A percentile compares a stretch with the other conserved stretches of the same genome.
Conservation (phyloP, 2,888 invertebrate species). For the Iselma pallidipennis region DNA sequence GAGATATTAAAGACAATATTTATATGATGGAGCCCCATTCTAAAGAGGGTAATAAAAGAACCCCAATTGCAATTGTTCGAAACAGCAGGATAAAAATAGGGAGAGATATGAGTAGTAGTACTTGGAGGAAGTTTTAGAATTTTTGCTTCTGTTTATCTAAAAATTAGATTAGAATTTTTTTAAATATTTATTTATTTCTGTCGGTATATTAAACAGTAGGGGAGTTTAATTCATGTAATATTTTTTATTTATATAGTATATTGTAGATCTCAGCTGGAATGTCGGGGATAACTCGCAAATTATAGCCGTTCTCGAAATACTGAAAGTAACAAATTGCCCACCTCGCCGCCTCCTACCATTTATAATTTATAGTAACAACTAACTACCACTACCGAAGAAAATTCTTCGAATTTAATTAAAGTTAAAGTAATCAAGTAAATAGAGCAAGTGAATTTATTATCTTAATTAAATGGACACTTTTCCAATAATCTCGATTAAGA, state of each 20-base stretch:
- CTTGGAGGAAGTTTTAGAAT: too few species aligned
- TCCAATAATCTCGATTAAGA: not conserved
- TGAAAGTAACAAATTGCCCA: not conserved
- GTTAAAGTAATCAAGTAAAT: not conserved
- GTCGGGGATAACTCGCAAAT: not conserved
- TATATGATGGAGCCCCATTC: constrained; percentile 47
- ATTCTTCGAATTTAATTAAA: not conserved
- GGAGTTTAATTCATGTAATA: not conserved
- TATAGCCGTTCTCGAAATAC: not conserved
- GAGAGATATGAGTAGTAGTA: not conserved
- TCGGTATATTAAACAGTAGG: not conserved
- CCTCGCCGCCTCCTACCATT: not conserved
- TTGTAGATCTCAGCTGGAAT: not conserved
- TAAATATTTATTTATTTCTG: not conserved
- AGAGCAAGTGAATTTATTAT: not conserved
- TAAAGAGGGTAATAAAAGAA: constrained; percentile 49
- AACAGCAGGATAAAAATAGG: not conserved
- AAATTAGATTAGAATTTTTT: not conserved
- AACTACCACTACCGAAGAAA: not conserved
- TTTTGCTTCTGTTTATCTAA: not conserved
- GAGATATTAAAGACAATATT: constrained; percentile 52
- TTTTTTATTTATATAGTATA: not conserved
- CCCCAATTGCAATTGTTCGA: not conserved
- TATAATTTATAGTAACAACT: not conserved
- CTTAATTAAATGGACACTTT: not conserved